These are phyloP conservation scores for Chaetoderma sp. DNA, from an alignment of 2,888 invertebrate species.

Conservation along the genomic window DNA sequence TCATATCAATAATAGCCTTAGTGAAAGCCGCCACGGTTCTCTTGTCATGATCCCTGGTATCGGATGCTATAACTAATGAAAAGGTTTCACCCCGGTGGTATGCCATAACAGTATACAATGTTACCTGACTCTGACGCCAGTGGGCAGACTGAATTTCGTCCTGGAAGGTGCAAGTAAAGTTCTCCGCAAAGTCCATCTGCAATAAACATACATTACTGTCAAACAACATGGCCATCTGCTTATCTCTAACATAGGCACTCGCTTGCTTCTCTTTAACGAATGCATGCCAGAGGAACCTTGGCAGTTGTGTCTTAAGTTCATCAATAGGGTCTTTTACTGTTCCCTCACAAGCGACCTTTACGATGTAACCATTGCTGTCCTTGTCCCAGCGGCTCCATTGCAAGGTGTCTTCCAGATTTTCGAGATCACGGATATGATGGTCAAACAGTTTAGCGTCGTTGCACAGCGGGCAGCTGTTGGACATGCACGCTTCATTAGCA, in stretches of 20 bases:
- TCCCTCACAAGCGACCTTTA: constrained; percentile 8
- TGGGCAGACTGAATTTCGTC: constrained; percentile 26
- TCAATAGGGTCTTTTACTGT: constrained; percentile 3
- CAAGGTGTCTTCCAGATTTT: background rate
- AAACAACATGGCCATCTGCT: background rate
- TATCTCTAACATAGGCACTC: constrained; percentile 1
- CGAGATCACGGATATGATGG: background rate
- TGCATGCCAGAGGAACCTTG: constrained; percentile 6
- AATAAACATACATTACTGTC: constrained; percentile 7
- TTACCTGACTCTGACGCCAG: constrained; percentile 17
- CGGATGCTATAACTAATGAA: constrained; percentile 7
- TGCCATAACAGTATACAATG: constrained; percentile 11
- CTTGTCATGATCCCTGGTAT: constrained; percentile 17
- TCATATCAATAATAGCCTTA: background rate
- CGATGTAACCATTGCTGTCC: constrained; percentile 5
- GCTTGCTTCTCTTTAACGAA: constrained; percentile 22
- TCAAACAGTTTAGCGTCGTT: constrained; percentile 6
- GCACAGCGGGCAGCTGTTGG: constrained; percentile 6
- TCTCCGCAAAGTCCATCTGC: constrained; percentile 26
- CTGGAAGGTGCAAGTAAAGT: constrained; percentile 10
- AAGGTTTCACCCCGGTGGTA: constrained; percentile 4
- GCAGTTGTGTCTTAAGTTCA: background rate
- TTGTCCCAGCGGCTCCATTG: constrained; percentile 14
- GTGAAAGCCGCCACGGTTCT: constrained; percentile 14
- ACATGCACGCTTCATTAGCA: constrained; percentile 14